Evolutionary conservation across 2,113 vertebrate genomes (phyloP), one percentile per base, ranked within the genome.

Genomic region (Mohoua ochrocephala): DNA sequence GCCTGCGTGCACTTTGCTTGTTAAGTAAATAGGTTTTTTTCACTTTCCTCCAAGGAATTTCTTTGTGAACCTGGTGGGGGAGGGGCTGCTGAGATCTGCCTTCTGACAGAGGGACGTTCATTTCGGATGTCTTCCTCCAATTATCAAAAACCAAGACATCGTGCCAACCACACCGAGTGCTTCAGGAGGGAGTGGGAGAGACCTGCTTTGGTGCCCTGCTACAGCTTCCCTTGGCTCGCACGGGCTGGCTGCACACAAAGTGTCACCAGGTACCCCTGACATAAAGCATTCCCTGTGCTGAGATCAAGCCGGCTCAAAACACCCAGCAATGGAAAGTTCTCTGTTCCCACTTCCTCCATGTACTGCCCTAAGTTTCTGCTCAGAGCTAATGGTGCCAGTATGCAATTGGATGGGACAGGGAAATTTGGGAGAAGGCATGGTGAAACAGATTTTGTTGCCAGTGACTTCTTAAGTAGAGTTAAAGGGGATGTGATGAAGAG

Each of bases 301-400:
- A 85, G 78, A 64, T 59, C 61, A 52, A 63, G 33, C 47, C 78
- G 69, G 31, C 22, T 49, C 27, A 23, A 49, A 71, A 78, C 0
- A 1, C 11, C 21, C 24, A 24, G n/a, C 41, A 69, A 4, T 8
- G 24, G 45, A 39, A 85, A 74, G 69, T n/a, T 17, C 15, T 27
- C 28, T 2, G 0, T 54, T 88, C 31, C 28, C 1, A 0, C 17
- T 88, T 88, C 33, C 13, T 20, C 8, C 42, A 10, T 21, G 8
- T 52, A 50, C 60, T 53, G 22, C 37, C 20, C 37, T 13, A 37
- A 77, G 30, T 54, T 75, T 74, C 59, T 89, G 21, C 39, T 42
- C 0, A 0, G 59, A 45, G 54, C 28, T 2, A 4, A 28, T 0
- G 0, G 33, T 54, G 42, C 39, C 30, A 33, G 33, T 19, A 13